A percentile compares a stretch with the other conserved stretches of the same genome.
phyloP scores from a whole-genome alignment of 2,797 vertebrate species.

The Anas capensis region DNA sequence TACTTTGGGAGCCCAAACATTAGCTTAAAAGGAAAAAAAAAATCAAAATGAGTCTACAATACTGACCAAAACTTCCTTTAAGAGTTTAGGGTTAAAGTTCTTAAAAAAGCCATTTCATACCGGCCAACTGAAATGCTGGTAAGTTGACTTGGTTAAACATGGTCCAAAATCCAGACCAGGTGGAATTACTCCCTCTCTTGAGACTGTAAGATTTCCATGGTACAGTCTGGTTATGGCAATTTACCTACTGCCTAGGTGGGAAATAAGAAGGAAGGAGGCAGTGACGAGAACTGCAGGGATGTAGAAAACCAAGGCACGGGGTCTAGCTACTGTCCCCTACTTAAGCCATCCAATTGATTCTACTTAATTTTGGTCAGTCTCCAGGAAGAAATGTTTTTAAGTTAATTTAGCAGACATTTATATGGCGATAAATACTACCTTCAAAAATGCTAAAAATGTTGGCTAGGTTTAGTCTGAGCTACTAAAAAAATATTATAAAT shows the following conservation, averaged over 20 bases:
- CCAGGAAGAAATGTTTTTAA: slow-evolving; percentile 82
- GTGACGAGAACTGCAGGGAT: slow-evolving; percentile 76
- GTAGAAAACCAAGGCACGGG: slow-evolving; percentile 84
- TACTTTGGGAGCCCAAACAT: slow-evolving; percentile 66
- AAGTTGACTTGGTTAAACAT: slow-evolving; percentile 79
- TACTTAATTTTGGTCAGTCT: slow-evolving; percentile 86
- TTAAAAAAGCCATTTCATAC: slow-evolving; percentile 81
- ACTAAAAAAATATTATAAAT: slow-evolving; percentile 75
- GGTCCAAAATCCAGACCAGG: slow-evolving; percentile 76
- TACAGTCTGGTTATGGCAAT: slow-evolving; percentile 72
- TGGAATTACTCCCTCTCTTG: slow-evolving; percentile 75
- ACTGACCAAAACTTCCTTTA: slow-evolving; percentile 79
- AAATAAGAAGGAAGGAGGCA: slow-evolving; percentile 64
- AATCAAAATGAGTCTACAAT: slow-evolving; percentile 75
- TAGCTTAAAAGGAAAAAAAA: slow-evolving; percentile 4
- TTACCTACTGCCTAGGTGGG: slow-evolving; percentile 77
- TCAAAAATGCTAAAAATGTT: slow-evolving; percentile 81
- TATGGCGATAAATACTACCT: slow-evolving; percentile 84
- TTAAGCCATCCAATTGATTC: slow-evolving; percentile 79
- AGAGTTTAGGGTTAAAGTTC: slow-evolving; percentile 69
- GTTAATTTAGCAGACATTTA: slow-evolving; percentile 83
- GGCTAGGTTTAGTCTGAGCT: slow-evolving; percentile 84
- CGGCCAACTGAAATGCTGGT: slow-evolving; percentile 80
- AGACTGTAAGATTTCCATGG: slow-evolving; percentile 65
- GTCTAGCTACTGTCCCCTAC: slow-evolving; percentile 78